Conservation (phyloP, 2,113 vertebrate species). For the Platycercus adscitus region DNA sequence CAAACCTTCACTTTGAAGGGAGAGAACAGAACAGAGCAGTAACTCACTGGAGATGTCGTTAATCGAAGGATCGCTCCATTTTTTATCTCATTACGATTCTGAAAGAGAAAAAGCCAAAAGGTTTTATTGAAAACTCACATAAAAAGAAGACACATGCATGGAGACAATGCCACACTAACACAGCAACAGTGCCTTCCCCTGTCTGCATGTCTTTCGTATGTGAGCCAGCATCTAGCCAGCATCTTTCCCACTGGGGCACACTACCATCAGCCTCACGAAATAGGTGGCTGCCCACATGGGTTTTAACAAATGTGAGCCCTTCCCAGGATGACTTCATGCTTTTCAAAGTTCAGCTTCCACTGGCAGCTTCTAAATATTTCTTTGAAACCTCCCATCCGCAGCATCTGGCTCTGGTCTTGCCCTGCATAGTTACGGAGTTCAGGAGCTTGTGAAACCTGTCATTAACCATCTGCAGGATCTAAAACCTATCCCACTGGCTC, state of each 20-base stretch:
- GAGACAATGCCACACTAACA: neutral
- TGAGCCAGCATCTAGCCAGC: neutral
- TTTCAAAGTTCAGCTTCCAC: conserved; percentile 1
- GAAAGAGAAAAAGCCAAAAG: conserved; percentile 60
- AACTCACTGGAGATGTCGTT: conserved; percentile 94
- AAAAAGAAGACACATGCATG: neutral
- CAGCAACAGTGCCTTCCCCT: neutral
- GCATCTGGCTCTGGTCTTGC: conserved; percentile 7
- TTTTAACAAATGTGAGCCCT: neutral
- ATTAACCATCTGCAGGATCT: conserved; percentile 66
- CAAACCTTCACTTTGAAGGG: neutral
- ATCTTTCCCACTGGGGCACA: neutral
- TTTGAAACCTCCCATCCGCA: neutral
- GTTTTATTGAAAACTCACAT: neutral
- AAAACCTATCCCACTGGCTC: neutral
- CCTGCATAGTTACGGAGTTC: neutral
- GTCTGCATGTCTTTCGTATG: neutral
- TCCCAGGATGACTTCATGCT: conserved; percentile 2
- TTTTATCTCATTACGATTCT: conserved; percentile 99
- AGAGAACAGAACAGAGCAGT: neutral
- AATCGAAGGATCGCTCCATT: conserved; percentile 95
- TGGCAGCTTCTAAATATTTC: neutral
- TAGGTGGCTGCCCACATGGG: neutral
- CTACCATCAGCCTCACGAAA: neutral
- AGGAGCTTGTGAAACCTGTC: conserved; percentile 53